These are phyloP conservation scores for Criorhina ranunculi DNA, from an alignment of 2,888 invertebrate genomes.

Conservation along the genomic window DNA sequence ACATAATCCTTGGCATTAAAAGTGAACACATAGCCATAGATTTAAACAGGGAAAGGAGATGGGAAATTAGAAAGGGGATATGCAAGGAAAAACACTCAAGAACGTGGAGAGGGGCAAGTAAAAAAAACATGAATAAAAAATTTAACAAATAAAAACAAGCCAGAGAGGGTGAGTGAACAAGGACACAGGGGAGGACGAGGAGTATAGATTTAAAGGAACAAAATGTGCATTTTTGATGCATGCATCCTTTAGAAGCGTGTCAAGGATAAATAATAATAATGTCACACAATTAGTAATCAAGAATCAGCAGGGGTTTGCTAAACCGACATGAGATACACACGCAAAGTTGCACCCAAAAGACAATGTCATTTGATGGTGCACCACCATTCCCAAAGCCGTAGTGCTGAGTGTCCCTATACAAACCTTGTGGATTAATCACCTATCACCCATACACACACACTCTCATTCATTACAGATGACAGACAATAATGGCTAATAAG, in stretches of 20 bases:
- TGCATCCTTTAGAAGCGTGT: slow-evolving; percentile 54
- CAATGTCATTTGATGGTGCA: slow-evolving; percentile 69
- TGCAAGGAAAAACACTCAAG: slow-evolving; percentile 18
- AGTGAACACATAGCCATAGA: slow-evolving; percentile 26
- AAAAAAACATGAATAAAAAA: too few species aligned
- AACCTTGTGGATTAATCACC: slow-evolving; percentile 32
- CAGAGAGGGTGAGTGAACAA: neutral
- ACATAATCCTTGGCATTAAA: slow-evolving; percentile 69
- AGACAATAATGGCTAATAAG: slow-evolving; percentile 75
- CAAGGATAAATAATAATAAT: slow-evolving; percentile 73
- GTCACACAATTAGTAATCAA: slow-evolving; percentile 70
- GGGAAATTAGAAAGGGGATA: neutral
- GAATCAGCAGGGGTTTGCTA: slow-evolving; percentile 6
- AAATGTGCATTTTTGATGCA: neutral
- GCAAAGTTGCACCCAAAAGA: slow-evolving; percentile 40
- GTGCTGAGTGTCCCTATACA: neutral
- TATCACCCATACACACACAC: neutral
- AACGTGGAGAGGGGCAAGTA: neutral
- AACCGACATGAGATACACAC: neutral
- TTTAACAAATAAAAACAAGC: slow-evolving; percentile 30
- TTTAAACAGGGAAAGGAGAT: slow-evolving; percentile 13
- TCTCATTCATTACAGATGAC: slow-evolving; percentile 21
- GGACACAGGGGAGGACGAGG: slow-evolving; percentile 1
- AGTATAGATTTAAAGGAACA: slow-evolving; percentile 46
- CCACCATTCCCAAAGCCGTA: slow-evolving; percentile 10